These are phyloP conservation scores for Leptinotarsa tumamoca DNA, from an alignment of 2,888 invertebrate genomes.

Conservation along the genomic window DNA sequence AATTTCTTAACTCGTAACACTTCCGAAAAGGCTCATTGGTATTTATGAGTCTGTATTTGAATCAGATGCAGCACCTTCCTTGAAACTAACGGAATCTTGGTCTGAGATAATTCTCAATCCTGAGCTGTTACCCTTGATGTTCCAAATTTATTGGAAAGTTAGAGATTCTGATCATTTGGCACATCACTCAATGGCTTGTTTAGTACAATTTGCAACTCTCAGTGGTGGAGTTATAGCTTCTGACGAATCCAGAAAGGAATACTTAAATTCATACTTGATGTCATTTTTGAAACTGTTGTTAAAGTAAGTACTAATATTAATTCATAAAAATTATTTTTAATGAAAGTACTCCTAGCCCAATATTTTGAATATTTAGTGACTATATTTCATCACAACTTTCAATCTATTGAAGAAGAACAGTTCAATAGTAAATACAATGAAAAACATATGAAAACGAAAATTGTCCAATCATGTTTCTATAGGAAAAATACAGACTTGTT, in stretches of 20 bases:
- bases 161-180: slow-evolving; percentile 80
- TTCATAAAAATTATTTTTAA: slow-evolving; percentile 6
- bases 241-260: slow-evolving; percentile 69
- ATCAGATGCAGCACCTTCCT: slow-evolving; percentile 72
- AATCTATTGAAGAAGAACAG: too few relatives aligned
- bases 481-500: too few relatives aligned
- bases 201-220: slow-evolving; percentile 83
- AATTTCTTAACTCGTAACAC: slow-evolving; percentile 54
- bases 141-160: slow-evolving; percentile 85
- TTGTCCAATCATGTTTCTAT: too few relatives aligned
- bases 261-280: slow-evolving; percentile 72
- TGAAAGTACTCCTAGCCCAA: neutral
- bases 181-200: slow-evolving; percentile 83
- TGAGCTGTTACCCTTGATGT: slow-evolving; percentile 81
- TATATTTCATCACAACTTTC: too few relatives aligned
- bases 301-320: slow-evolving; percentile 63
- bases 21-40: slow-evolving; percentile 78
- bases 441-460: too few relatives aligned
- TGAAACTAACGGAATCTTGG: slow-evolving; percentile 78
- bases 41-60: slow-evolving; percentile 79
- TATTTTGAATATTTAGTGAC: too few relatives aligned
- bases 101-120: slow-evolving; percentile 81
- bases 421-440: too few relatives aligned
- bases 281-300: slow-evolving; percentile 73
- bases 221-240: slow-evolving; percentile 70